These are phyloP conservation scores for Pachypeltis micranthus DNA, from an alignment of 1,140 invertebrate species.

Conservation along the genomic window DNA sequence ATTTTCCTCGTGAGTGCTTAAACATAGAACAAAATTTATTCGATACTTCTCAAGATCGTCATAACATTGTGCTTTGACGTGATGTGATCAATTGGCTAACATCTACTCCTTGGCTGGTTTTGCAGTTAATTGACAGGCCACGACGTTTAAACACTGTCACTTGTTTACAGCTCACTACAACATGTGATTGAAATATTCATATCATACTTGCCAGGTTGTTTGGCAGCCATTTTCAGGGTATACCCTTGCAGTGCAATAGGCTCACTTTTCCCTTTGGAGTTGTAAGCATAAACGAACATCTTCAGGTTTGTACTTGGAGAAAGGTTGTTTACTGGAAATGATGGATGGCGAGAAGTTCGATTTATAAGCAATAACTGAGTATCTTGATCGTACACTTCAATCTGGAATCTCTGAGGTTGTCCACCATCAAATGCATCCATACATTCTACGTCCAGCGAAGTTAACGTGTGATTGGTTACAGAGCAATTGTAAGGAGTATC, in stretches of 20 bases:
- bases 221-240: conserved; percentile 62
- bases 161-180: too few species aligned
- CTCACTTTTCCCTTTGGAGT: conserved; percentile 73
- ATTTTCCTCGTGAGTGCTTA: too few species aligned
- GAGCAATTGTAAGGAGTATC: conserved; percentile 70
- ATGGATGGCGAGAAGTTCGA: conserved; percentile 50
- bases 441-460: conserved; percentile 64
- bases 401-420: conserved; percentile 52
- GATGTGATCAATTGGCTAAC: too few species aligned
- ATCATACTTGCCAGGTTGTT: conserved; percentile 61
- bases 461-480: conserved; percentile 61
- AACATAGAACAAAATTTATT: too few species aligned
- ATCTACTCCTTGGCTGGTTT: too few species aligned
- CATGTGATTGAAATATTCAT: background rate
- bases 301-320: conserved; percentile 54
- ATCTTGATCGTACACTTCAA: conserved; percentile 59
- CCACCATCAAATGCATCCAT: conserved; percentile 70
- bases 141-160: too few species aligned
- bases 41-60: too few species aligned
- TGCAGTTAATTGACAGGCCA: too few species aligned
- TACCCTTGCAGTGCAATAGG: conserved; percentile 46
- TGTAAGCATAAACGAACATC: conserved; percentile 64
- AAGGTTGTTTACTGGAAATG: conserved; percentile 53
- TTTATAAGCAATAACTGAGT: conserved; percentile 50
- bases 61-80: too few species aligned